Evolutionary conservation across 2,797 vertebrate genomes (phyloP), one percentile per base, ranked within the genome.

Genomic region (Bovichtus variegatus): DNA sequence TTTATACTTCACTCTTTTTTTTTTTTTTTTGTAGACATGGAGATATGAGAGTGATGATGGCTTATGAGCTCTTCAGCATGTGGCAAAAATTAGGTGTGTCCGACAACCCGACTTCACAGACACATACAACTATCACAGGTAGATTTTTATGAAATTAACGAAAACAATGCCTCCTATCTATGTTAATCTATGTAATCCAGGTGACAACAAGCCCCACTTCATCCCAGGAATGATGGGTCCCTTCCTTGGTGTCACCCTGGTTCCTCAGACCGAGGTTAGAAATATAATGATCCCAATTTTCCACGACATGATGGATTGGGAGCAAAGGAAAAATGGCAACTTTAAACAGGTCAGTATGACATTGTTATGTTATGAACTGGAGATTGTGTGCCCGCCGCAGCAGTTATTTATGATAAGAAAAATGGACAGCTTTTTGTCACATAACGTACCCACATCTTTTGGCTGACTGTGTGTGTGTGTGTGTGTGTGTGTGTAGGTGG

Each of bases 221-320:
- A 99, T 99, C 91, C 98, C 98, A 0, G 98, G 98, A 77, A 99
- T 99, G 98, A 99, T 99, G 60, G 98, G 98, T 13, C 98, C 98
- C 13, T 99, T 99, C 84, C 94, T 99, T 57, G 98, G 98, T 3
- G 98, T 99, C 63, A 99, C 98, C 0, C 96, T 99, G 51, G 98
- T 99, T 29, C 98, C 98, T 47, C 98, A 99, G 86, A 96, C 92
- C 1, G 98, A 99, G 89, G 97, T 99, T 5, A 93, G 98, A 54
- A 99, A 99, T 72, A 98, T 99, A 74, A 99, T 99, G 98, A 99
- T 99, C 82, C 98, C 98, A 9, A 99, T 99, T 89, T 99, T 99
- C 91, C 98, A 99, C 9, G 98, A 99, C 89, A 99, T 99, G 98
- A 99, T 99, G 98, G 97, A 99, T 80, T 99, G 98, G 97, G 98